phyloP scores from a whole-genome alignment of 2,113 vertebrate species.

The Drymodes brunneopygia region DNA sequence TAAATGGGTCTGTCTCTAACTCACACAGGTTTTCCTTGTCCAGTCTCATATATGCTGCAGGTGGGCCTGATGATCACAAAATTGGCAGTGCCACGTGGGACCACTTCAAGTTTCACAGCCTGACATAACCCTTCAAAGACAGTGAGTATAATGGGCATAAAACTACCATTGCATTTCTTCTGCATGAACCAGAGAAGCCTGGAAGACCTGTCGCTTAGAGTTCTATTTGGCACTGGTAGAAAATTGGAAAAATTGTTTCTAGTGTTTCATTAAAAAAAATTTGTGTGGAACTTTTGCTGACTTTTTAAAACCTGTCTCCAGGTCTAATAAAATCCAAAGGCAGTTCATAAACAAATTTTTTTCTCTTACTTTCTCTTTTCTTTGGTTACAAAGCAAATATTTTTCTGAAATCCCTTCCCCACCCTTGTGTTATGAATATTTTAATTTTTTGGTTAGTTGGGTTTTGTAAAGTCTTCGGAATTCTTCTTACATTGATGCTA shows the following conservation, averaged over 20 bases:
- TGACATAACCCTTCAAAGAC: neutral
- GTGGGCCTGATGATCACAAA: neutral
- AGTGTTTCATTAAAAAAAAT: neutral
- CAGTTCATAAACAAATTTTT: neutral
- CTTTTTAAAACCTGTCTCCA: neutral
- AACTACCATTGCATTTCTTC: neutral
- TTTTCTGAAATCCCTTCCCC: neutral
- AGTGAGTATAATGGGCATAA: neutral
- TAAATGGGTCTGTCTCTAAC: neutral
- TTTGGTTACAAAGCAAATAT: neutral
- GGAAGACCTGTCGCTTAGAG: neutral
- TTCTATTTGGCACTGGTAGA: neutral
- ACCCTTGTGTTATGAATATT: neutral
- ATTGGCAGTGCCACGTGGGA: neutral
- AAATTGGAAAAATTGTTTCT: neutral
- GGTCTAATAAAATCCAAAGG: neutral
- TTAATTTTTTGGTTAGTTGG: rapidly evolving
- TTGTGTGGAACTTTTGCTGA: neutral
- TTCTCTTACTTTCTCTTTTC: neutral
- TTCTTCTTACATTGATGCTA: neutral
- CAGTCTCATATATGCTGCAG: neutral
- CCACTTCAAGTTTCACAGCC: neutral
- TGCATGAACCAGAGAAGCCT: neutral
- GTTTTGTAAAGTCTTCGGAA: neutral
- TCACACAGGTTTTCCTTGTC: neutral